Conservation (phyloP, 2,797 vertebrate species). For the Pseudopleuronectes americanus region DNA sequence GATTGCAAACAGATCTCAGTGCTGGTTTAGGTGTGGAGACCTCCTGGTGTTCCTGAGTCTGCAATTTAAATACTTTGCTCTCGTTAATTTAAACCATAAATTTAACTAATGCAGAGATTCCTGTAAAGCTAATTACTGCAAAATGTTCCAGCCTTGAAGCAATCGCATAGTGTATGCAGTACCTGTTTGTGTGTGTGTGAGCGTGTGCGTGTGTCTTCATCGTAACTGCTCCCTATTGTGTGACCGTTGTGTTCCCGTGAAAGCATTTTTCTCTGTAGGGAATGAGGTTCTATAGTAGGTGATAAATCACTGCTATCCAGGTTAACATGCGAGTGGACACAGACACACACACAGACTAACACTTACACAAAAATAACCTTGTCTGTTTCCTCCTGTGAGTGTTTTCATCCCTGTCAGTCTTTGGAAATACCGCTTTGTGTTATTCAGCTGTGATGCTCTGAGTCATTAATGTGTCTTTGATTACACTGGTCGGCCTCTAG, state of each 20-base stretch:
- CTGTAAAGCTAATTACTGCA: conserved; percentile 50
- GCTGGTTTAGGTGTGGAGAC: conserved; percentile 23
- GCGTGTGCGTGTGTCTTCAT: conserved; percentile 12
- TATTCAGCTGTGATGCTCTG: conserved; percentile 48
- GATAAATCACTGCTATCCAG: conserved; percentile 59
- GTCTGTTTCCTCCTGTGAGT: conserved; percentile 25
- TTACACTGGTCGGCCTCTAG: conserved; percentile 31
- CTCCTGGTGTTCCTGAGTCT: conserved; percentile 30
- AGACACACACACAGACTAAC: not conserved
- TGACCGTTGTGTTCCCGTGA: conserved; percentile 36
- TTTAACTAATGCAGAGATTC: conserved; percentile 42
- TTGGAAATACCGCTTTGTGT: conserved; percentile 29
- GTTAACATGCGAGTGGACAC: conserved; percentile 30
- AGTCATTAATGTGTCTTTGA: conserved; percentile 57
- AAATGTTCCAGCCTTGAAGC: conserved; percentile 44
- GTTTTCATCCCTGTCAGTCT: conserved; percentile 38
- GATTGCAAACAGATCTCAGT: conserved; percentile 8
- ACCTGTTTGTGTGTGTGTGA: not conserved
- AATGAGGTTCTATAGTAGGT: conserved; percentile 32
- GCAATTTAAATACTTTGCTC: conserved; percentile 25
- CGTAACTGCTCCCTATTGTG: conserved; percentile 13
- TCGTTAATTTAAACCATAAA: conserved; percentile 43
- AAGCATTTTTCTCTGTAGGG: conserved; percentile 45
- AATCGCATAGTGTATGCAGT: conserved; percentile 4
- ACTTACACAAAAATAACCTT: conserved; percentile 14